Evolutionary conservation across 2,888 invertebrate genomes (phyloP).

Genomic region (Hermaeophaga mercurialis): DNA sequence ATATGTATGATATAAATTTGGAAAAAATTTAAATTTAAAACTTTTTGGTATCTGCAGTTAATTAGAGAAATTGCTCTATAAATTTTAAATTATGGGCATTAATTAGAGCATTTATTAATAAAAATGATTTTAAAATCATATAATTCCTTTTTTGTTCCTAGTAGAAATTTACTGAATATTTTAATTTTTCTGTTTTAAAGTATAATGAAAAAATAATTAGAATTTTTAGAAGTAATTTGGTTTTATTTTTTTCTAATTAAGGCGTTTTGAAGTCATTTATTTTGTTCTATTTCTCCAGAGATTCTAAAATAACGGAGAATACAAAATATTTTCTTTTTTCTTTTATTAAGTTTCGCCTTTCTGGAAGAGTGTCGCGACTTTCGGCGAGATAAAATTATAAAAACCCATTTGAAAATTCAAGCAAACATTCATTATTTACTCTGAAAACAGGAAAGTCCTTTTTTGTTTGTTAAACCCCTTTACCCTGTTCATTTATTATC

Average conservation of each 20-base stretch:
- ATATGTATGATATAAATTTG: too few species aligned
- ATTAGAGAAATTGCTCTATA: conserved; percentile 12
- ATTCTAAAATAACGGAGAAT: too few species aligned
- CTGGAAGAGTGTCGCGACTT: conserved; percentile 3
- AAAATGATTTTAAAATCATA: conserved; percentile 5
- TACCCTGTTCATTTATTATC: conserved; percentile 20
- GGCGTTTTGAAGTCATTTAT: too few species aligned
- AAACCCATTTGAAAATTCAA: conserved; percentile 20
- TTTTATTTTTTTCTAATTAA: too few species aligned
- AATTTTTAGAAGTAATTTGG: too few species aligned
- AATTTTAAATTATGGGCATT: conserved; percentile 9
- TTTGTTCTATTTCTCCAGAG: too few species aligned
- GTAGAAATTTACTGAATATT: neutral
- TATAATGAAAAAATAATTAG: too few species aligned
- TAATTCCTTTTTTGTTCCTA: neutral
- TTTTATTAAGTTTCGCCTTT: conserved; percentile 9
- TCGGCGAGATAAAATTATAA: conserved; percentile 20
- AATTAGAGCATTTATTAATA: conserved; percentile 11
- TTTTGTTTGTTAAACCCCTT: conserved; percentile 19
- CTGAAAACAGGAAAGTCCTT: conserved; percentile 17
- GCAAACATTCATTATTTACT: conserved; percentile 17
- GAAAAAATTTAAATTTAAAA: too few species aligned
- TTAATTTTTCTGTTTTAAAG: too few species aligned
- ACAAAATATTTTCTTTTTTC: conserved; percentile 8
- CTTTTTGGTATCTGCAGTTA: neutral